Percentiles rank a stretch among this genome's conserved stretches.
Conservation (phyloP, 2,888 invertebrate genomes). For the Netelia fuscicornis region DNA sequence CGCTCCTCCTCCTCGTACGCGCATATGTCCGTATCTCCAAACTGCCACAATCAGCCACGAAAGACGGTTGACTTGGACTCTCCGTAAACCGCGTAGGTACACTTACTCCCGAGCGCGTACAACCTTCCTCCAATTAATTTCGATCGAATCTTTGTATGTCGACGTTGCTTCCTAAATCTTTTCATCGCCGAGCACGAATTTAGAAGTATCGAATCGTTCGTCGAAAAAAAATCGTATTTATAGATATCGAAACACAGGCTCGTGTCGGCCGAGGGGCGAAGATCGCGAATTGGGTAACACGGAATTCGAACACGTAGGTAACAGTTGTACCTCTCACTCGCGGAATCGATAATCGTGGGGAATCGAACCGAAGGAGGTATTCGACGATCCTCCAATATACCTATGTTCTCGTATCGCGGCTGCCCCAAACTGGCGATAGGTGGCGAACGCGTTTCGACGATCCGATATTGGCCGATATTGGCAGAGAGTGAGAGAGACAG, state of each 20-base stretch:
- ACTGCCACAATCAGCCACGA: neutral
- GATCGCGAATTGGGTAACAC: conserved; percentile 28
- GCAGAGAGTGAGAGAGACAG: neutral
- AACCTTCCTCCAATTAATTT: too few relatives aligned
- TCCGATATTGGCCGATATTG: conserved; percentile 14
- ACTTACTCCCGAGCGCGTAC: too few relatives aligned
- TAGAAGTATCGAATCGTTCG: too few relatives aligned
- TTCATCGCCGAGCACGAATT: too few relatives aligned
- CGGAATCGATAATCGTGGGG: conserved; percentile 55
- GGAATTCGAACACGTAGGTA: conserved; percentile 33
- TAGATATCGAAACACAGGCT: conserved; percentile 7
- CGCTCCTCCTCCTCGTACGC: conserved; percentile 25
- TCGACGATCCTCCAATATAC: conserved; percentile 27
- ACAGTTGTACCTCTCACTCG: conserved; percentile 18
- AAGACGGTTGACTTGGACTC: neutral
- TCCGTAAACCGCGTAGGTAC: too few relatives aligned
- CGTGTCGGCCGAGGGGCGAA: neutral
- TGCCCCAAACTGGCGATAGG: conserved; percentile 29
- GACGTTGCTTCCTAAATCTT: too few relatives aligned
- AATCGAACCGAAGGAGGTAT: conserved; percentile 53
- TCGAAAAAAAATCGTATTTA: neutral
- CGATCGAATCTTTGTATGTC: too few relatives aligned
- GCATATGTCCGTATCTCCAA: neutral
- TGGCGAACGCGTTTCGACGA: conserved; percentile 33
- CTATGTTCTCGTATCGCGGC: conserved; percentile 14